Conservation (phyloP, 2,113 vertebrate genomes). For the Lepus timidus region DNA sequence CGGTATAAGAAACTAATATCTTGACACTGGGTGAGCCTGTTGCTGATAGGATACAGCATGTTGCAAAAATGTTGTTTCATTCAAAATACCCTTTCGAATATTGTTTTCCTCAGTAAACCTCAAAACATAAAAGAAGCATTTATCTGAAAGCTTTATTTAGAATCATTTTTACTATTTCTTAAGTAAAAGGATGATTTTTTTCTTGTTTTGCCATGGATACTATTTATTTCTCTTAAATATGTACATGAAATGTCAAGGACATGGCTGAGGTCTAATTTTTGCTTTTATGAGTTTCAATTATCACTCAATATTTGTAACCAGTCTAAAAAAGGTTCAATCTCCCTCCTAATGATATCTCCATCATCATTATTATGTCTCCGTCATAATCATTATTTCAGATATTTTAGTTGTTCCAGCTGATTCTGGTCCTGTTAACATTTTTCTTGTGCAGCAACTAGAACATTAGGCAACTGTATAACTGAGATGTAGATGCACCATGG, state of each 20-base stretch:
- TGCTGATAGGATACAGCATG: not conserved
- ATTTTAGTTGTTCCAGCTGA: not conserved
- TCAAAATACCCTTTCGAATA: not conserved
- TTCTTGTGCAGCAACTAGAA: not conserved
- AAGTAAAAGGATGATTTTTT: not conserved
- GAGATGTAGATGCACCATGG: rapidly evolving
- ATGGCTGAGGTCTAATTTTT: not conserved
- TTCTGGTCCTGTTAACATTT: not conserved
- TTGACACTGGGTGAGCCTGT: no score
- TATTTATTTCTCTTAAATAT: not conserved
- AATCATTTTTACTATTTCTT: not conserved
- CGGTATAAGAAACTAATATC: not conserved
- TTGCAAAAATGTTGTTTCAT: not conserved
- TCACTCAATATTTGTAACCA: not conserved
- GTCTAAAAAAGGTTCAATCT: not conserved
- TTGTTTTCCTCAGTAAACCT: not conserved
- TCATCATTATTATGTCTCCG: not conserved
- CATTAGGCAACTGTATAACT: not conserved
- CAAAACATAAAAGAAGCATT: not conserved
- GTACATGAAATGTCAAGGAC: not conserved
- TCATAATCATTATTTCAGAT: not conserved
- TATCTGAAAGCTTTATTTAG: not conserved
- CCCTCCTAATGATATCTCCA: not conserved
- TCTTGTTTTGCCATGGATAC: not conserved
- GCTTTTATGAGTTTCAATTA: not conserved